Percentiles rank a stretch among this genome's conserved stretches.
Conservation (phyloP, 2,113 vertebrate species). For the Pavo muticus region DNA sequence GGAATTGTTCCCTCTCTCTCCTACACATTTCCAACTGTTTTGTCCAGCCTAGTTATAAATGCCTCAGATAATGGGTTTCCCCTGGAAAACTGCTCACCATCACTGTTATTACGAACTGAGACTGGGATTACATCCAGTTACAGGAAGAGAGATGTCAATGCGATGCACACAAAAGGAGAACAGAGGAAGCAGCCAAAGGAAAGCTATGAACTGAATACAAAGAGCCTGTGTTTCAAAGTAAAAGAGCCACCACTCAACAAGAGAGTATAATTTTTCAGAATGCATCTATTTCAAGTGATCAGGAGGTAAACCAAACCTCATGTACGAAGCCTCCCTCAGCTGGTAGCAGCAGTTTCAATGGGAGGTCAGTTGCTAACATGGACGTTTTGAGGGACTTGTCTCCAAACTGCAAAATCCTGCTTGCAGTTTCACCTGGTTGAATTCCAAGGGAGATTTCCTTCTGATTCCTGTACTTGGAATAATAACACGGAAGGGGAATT, state of each 20-base stretch:
- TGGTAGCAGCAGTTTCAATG: background rate
- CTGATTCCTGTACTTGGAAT: background rate
- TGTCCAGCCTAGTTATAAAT: slow-evolving; percentile 22
- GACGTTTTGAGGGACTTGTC: background rate
- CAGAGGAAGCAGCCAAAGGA: background rate
- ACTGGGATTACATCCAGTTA: slow-evolving; percentile 28
- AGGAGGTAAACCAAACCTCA: background rate
- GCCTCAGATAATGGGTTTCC: slow-evolving; percentile 6
- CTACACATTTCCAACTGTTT: background rate
- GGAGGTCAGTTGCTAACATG: background rate
- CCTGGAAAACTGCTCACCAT: background rate
- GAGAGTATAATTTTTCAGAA: background rate
- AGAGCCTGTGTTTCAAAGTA: background rate
- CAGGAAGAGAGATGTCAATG: slow-evolving; percentile 38
- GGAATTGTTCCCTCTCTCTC: slow-evolving; percentile 29
- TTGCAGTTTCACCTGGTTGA: background rate
- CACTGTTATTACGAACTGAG: slow-evolving; percentile 15
- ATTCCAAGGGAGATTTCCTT: background rate
- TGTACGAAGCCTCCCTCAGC: background rate
- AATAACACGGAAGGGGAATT: background rate
- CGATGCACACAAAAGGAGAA: background rate
- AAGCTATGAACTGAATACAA: slow-evolving; percentile 12
- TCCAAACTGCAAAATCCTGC: background rate
- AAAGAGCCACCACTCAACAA: background rate
- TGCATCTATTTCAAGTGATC: background rate